Base-by-base conservation (phyloP, 2,797 vertebrate species). In the Lagodon rhomboides region DNA sequence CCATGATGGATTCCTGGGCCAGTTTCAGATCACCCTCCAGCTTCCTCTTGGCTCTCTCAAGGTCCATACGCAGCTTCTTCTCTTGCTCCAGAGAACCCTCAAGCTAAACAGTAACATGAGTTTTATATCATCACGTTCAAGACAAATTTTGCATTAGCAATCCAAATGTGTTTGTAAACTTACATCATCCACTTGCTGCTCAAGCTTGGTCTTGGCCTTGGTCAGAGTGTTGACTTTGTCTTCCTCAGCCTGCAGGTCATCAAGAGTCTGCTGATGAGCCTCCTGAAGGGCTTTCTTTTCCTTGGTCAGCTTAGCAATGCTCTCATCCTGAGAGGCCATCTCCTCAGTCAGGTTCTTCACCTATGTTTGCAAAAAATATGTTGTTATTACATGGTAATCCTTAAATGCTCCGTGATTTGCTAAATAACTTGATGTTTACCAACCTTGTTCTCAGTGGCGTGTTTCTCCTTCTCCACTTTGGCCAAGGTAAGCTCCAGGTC, bases 371-470 rank as follows among this genome's bases (percentile, higher is more conserved):
- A 66, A 65, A 17, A 20, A 65, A 68, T 16, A 30, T 16, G 6
- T 49, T 20, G 11, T 73, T 47, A 60, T 63, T 18, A 9, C 38
- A 49, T 1, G 4, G 3, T 34, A 0, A n/a, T n/a, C n/a, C 0
- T 20, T 9, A 11, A 23, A 41, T 54, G 1, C 62, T 20, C 20
- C 2, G 53, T 66, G 3, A 43, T 30, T 0, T 68, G 18, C 2
- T 20, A 1, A 0, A 23, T 20, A 0, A 18, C 34, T 15, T 46
- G 9, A 49, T 16, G n/a, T 22, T 61, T 20, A 5, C 63, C 51
- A 92, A 97, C 97, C 96, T 98, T 97, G 89, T 97, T 97, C 88
- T 97, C 97, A 0, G 96, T 97, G 84, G 96, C 95, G 73, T 96
- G 97, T 41, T 97, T 97, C 76, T 97, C 97, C 86, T 97, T 97